Evolutionary conservation across 2,888 invertebrate species (phyloP).

Genomic region (Cetonia aurata): DNA sequence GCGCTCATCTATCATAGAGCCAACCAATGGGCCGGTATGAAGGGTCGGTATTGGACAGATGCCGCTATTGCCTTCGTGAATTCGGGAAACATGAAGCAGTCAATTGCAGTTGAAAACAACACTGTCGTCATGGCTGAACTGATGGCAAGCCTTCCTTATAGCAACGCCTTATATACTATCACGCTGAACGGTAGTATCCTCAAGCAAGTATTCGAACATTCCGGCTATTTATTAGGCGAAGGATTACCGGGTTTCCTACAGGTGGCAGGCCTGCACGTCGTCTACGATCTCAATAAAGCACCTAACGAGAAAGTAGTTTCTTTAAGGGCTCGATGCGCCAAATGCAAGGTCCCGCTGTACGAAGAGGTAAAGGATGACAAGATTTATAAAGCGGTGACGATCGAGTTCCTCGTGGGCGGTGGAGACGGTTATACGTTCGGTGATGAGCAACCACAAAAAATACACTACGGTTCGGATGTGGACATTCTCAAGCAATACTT

Average conservation of each 20-base stretch:
- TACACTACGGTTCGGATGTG: too few relatives aligned
- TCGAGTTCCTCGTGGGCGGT: constrained; percentile 76
- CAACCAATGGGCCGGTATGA: constrained; percentile 59
- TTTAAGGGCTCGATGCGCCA: constrained; percentile 75
- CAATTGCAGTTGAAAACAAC: constrained; percentile 69
- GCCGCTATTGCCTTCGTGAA: constrained; percentile 82
- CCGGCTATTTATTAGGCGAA: constrained; percentile 59
- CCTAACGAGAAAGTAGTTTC: constrained; percentile 74
- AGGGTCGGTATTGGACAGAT: constrained; percentile 78
- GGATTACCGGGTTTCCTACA: constrained; percentile 81
- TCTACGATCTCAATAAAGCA: constrained; percentile 75
- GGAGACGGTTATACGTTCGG: constrained; percentile 72
- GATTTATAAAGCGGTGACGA: constrained; percentile 75
- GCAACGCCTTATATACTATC: constrained; percentile 76
- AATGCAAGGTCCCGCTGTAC: constrained; percentile 74
- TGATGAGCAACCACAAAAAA: too few relatives aligned
- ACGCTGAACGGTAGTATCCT: constrained; percentile 77
- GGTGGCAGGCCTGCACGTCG: constrained; percentile 80
- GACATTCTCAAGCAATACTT: too few relatives aligned
- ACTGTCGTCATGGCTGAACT: constrained; percentile 80
- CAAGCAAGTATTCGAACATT: constrained; percentile 63
- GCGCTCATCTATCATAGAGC: constrained; percentile 77
- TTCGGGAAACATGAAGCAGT: constrained; percentile 81
- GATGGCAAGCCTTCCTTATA: constrained; percentile 81
- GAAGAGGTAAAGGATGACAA: constrained; percentile 68